Percentiles rank a stretch among this genome's conserved stretches.
Evolutionary conservation across 2,888 invertebrate genomes (phyloP).

Genomic region (Stenodema calcarata): DNA sequence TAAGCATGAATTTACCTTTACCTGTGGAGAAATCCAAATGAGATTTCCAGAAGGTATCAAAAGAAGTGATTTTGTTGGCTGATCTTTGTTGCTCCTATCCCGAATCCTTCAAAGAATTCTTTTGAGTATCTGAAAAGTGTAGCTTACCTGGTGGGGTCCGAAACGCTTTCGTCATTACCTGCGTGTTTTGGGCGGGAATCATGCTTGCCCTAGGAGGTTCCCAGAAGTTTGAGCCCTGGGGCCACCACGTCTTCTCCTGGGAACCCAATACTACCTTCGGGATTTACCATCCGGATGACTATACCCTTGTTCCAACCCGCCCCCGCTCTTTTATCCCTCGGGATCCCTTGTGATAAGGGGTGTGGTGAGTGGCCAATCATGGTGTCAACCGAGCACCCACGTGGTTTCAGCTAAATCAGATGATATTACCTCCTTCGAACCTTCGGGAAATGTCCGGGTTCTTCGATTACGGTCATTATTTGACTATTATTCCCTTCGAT

Average conservation of each 20-base stretch:
- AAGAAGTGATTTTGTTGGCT: too few species aligned
- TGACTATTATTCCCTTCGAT: neutral
- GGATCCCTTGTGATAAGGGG: neutral
- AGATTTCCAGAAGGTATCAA: too few species aligned
- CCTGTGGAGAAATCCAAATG: too few species aligned
- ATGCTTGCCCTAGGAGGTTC: conserved; percentile 41
- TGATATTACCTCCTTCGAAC: neutral
- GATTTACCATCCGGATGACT: neutral
- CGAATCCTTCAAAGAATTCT: neutral
- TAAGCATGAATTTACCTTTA: too few species aligned
- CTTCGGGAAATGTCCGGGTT: neutral
- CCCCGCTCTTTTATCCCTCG: neutral
- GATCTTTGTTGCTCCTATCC: neutral
- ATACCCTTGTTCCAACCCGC: neutral
- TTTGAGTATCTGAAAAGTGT: neutral
- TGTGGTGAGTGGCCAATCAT: neutral
- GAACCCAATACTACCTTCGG: neutral
- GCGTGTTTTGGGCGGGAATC: conserved; percentile 40
- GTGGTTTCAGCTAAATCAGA: neutral
- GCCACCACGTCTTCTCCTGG: conserved; percentile 39
- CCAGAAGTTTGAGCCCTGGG: conserved; percentile 34
- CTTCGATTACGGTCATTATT: conserved; percentile 31
- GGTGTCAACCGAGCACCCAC: conserved; percentile 35
- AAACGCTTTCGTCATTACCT: conserved; percentile 37
- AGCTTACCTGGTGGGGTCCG: conserved; percentile 2